Conservation (phyloP, 2,113 vertebrate genomes). For the Sapayoa aenigma region DNA sequence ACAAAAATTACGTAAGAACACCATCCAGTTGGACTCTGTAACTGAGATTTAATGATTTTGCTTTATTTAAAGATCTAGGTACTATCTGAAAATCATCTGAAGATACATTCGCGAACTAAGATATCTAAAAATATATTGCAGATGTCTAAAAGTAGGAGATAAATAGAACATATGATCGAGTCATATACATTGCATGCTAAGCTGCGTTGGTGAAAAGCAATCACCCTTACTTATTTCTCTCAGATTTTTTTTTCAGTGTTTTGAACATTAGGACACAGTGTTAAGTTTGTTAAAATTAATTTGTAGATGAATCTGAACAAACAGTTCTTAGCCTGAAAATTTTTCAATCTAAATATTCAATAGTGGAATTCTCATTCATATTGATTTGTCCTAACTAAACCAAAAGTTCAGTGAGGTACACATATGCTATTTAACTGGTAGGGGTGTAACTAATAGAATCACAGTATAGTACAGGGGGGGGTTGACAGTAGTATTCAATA, state of each 20-base stretch:
- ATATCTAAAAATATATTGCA: background rate
- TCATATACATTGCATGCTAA: background rate
- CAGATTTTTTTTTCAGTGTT: background rate
- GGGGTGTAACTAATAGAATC: background rate
- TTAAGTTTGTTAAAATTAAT: background rate
- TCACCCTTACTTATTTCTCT: background rate
- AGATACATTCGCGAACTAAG: background rate
- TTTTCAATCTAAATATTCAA: background rate
- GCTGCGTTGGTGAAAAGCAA: background rate
- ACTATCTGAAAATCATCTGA: background rate
- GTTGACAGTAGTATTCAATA: background rate
- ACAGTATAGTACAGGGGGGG: rapidly evolving
- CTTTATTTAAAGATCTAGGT: background rate
- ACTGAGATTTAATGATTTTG: background rate
- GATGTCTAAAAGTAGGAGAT: background rate
- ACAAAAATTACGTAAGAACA: background rate
- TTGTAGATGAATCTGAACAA: background rate
- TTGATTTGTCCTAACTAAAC: background rate
- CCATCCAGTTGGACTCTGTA: background rate
- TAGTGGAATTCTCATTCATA: background rate
- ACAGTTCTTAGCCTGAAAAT: background rate
- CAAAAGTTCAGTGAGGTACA: background rate
- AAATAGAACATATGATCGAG: background rate
- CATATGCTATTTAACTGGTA: background rate
- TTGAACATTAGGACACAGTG: background rate